Evolutionary conservation across 2,113 vertebrate species (phyloP), one percentile per base, ranked within the genome.

Genomic region (Rhizomys pruinosus): DNA sequence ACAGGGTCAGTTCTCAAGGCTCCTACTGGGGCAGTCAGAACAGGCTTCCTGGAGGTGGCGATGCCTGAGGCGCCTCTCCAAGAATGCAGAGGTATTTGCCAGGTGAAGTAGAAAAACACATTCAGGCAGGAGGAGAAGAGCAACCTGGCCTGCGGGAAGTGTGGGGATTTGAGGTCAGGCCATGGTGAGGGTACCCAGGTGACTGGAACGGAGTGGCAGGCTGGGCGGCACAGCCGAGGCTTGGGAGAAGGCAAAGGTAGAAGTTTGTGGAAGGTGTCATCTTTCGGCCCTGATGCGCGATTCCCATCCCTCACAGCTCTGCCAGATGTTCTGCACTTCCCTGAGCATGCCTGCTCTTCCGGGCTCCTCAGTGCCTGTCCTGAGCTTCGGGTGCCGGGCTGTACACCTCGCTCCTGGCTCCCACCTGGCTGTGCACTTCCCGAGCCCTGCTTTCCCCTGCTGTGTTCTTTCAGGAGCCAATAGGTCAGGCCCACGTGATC

Each of bases 1-100:
- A 1, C 0, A 0, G 64, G 66, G 10, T 22, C n/a, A 77, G 69
- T 8, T 27, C 47, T n/a, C 27, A 39, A 59, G 71, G 47, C 22
- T 29, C 76, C 25, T 6, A 19, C 20, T 85, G 27, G 55, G 74
- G 57, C 87, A 93, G 74, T 69, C 47, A 34, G 74, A 82, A 74
- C 61, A 73, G 87, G 47, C 92, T 94, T 84, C 84, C 74, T 69
- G 69, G 84, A 77, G 89, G 81, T 12, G 16, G 61, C 72, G 82
- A n/a, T 25, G 55, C 20, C 44, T 4, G 59, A 22, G 23, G 1
- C 23, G 13, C 4, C 4, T 44, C 44, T 90, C 52, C 72, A 23
- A 57, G 63, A n/a, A 55, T 3, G n/a, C 34, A 47, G 13, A 47
- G 66, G 57, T 27, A 23, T 59, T 32, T 66, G 9, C 32, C 63